Base-by-base conservation (phyloP, 2,888 invertebrate species). In the Latrodectus hesperus region DNA sequence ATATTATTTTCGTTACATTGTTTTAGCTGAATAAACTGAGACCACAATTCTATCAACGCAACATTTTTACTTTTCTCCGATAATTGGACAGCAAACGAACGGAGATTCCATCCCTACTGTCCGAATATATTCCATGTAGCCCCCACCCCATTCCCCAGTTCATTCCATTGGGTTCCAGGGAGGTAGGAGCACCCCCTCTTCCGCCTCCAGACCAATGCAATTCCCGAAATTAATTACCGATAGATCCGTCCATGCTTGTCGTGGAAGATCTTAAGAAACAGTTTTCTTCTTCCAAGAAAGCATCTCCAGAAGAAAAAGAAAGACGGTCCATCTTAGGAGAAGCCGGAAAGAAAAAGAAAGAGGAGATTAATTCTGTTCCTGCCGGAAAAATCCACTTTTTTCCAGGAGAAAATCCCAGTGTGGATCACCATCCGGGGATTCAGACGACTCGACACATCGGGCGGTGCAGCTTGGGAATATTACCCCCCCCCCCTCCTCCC, bases 141-240 rank as follows among this genome's bases (percentile, higher is more conserved):
- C 38, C 38, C 38, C 38, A 38, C 38, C 38, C 38, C 38, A 38
- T 38, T 38, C 38, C 38, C 6, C 38, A 38, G 38, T 38, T 38
- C 38, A 38, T 38, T 38, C 38, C 38, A 38, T 38, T 38, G 38
- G 38, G 1, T 38, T 38, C 38, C 38, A 38, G 38, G 38, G 38
- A 38, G 38, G 1, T 6, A 38, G 38, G 38, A 38, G 38, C 71
- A 72, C 26, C n/a, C 26, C 65, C 65, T 52, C 52, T 72, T 64
- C 64, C 64, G 17, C n/a, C n/a, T 14, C n/a, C 72, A 51, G 81
- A 81, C 81, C 73, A 72, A 67, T 67, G 26, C 73, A 81, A 81
- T 81, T 74, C 74, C 22, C n/a, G 81, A 81, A 81, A 81, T 81
- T 81, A 81, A 81, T 81, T 81, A 81, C 81, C 67, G 67, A 81